Conservation (phyloP, 2,113 vertebrate species). For the Apteryx owenii region DNA sequence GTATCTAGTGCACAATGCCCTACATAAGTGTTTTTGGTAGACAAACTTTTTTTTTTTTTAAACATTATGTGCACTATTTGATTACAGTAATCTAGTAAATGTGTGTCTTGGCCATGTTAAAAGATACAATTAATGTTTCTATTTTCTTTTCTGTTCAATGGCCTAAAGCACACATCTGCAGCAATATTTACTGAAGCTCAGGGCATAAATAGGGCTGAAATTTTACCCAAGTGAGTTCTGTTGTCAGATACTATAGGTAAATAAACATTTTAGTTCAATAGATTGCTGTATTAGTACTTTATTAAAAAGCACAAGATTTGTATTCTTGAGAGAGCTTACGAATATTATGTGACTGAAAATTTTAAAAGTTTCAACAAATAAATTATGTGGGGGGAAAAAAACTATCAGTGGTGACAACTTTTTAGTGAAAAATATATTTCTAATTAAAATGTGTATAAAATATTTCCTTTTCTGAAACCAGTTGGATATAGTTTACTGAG, state of each 20-base stretch:
- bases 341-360: not conserved
- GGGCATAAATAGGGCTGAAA: constrained; percentile 10
- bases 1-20: not conserved
- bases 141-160: constrained; percentile 8
- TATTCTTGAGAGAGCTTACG: not conserved
- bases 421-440: not conserved
- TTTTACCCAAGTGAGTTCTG: constrained; percentile 30
- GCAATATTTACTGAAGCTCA: constrained; percentile 35
- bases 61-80: not conserved
- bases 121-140: constrained; percentile 26
- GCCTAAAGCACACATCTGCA: constrained; percentile 4
- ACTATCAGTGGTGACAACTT: rapidly evolving
- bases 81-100: constrained; percentile 42
- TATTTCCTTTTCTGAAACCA: not conserved
- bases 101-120: constrained; percentile 19
- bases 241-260: constrained; percentile 27
- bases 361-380: not conserved
- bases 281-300: not conserved
- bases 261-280: constrained; percentile 36
- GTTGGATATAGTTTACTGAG: not conserved
- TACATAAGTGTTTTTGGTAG: not conserved
- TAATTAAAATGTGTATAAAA: not conserved
- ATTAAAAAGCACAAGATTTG: not conserved
- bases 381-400: not conserved
- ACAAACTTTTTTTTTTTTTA: not conserved